Base-by-base conservation (phyloP, 2,888 invertebrate species). In the Steromphala cineraria region DNA sequence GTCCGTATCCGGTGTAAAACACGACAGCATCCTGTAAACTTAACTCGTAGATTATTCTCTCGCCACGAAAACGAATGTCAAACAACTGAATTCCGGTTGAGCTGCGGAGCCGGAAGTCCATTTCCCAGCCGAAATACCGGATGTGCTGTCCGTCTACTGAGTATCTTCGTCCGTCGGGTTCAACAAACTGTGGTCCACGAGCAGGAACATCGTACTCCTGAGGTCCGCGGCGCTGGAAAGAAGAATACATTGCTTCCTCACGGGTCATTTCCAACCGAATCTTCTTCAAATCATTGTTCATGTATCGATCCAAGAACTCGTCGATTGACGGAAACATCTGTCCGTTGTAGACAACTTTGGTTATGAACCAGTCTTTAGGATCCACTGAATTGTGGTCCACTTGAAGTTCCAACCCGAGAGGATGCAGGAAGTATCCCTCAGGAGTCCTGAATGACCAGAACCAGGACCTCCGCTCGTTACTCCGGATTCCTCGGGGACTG, bases 111-210 rank as follows among this genome's bases (percentile, higher is more conserved):
- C 88, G 84, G 24, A 90, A 85, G 80, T 91, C 87, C 79, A 92
- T 90, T 75, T 88, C 86, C 92, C 92, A 92, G 56, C 90, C 89
- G 83, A 91, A 87, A 81, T 91, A 92, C 31, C 84, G 77, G 0
- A 92, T 87, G 77, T 89, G 90, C 21, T 88, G 88, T 0, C 90
- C 91, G 21, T 86, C 83, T 0, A 92, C 84, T 5, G 78, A 82
- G 82, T 86, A 92, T 19, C 92, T 81, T 17, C 85, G 83, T 7
- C 91, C 92, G 7, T 89, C 89, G 0, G 91, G 91, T 67, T 91
- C 90, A 17, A 86, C 82, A 17, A 87, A 81, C 7, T 84, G 82
- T 8, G 92, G 92, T 5, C 91, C 91, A 17, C 86, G 85, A 17
- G 85, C 74, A 7, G 89, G 87, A 2, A 76, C 74, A 10, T 87